Evolutionary conservation across 2,113 vertebrate genomes (phyloP).

Genomic region (Hucho hucho): DNA sequence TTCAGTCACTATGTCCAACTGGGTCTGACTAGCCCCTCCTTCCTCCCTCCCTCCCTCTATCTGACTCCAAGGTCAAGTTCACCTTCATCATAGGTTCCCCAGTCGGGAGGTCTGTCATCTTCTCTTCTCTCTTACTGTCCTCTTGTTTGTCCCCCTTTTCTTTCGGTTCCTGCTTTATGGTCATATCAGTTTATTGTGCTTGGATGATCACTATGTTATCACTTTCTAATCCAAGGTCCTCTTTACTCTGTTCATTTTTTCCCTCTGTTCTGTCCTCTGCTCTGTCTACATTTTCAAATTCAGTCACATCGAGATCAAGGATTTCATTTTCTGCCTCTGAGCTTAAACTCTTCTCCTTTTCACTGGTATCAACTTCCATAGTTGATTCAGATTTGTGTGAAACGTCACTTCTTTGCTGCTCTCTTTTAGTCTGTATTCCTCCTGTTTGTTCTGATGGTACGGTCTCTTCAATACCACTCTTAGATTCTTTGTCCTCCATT

Average conservation of each 20-base stretch:
- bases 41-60: background rate
- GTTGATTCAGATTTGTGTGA: background rate
- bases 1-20: background rate
- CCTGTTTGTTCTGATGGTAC: background rate
- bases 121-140: background rate
- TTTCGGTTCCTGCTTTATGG: background rate
- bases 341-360: background rate
- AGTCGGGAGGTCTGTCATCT: background rate
- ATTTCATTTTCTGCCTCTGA: background rate
- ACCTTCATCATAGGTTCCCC: constrained; percentile 37
- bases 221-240: no score
- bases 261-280: no score
- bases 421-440: background rate
- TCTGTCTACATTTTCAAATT: background rate
- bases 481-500: background rate
- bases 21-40: background rate
- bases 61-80: constrained; percentile 22
- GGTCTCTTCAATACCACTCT: background rate
- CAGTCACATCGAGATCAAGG: background rate
- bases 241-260: no score
- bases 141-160: background rate
- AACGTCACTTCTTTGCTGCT: no score
- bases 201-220: no score
- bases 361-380: background rate
- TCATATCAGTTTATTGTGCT: no score